Conservation (phyloP, 2,113 vertebrate species). For the Microcebus jonahi region DNA sequence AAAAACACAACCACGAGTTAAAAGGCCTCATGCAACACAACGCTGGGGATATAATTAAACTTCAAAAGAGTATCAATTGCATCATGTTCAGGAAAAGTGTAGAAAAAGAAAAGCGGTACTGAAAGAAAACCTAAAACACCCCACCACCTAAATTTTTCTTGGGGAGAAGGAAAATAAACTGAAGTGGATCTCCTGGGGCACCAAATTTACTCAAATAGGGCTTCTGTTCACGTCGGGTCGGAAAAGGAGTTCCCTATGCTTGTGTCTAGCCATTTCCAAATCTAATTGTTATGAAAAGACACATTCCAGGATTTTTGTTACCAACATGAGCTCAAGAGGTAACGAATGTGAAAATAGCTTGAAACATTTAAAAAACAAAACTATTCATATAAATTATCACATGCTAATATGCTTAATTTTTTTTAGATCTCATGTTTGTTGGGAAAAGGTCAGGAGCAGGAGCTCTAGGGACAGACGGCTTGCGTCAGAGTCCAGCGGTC, state of each 20-base stretch:
- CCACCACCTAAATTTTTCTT: neutral
- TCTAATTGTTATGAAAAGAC: neutral
- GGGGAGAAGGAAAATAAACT: neutral
- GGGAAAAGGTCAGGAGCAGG: neutral
- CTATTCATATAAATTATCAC: neutral
- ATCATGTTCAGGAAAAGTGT: neutral
- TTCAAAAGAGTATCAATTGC: slow-evolving; percentile 65
- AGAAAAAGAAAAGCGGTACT: neutral
- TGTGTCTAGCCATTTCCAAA: neutral
- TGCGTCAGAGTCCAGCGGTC: neutral
- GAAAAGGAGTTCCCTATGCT: neutral
- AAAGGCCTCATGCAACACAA: slow-evolving; percentile 65
- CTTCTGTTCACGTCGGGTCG: neutral
- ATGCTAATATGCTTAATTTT: neutral
- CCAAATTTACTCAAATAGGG: neutral
- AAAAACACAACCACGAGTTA: slow-evolving; percentile 49
- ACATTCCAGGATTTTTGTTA: neutral
- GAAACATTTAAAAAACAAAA: neutral
- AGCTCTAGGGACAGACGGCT: neutral
- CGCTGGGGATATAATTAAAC: slow-evolving; percentile 63
- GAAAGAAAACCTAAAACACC: neutral
- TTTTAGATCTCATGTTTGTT: neutral
- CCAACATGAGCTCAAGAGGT: neutral
- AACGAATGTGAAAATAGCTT: neutral
- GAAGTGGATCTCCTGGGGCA: neutral